Evolutionary conservation across 1,140 invertebrate species (phyloP).

Genomic region (Cepaea nemoralis): DNA sequence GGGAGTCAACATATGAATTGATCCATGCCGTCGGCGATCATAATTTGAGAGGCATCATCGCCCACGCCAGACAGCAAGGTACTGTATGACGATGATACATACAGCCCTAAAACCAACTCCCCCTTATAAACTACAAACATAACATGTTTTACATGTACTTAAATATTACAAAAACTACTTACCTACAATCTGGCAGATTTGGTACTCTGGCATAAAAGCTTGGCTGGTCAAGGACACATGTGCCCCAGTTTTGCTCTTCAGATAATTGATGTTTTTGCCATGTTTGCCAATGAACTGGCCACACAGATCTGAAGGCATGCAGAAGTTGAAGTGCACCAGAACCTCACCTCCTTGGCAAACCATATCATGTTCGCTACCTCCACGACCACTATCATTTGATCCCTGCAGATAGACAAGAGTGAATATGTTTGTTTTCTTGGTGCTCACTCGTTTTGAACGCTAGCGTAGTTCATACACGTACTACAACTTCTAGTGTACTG

Average conservation of each 20-base stretch:
- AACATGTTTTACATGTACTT: too few relatives aligned
- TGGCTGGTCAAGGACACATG: conserved; percentile 84
- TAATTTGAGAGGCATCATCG: too few relatives aligned
- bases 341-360: conserved; percentile 67
- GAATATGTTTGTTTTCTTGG: too few relatives aligned
- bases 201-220: conserved; percentile 79
- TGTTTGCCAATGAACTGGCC: conserved; percentile 89
- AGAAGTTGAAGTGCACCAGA: conserved; percentile 77
- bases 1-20: too few relatives aligned
- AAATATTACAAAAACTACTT: conserved; percentile 14
- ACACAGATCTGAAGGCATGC: conserved; percentile 82
- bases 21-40: too few relatives aligned
- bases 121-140: too few relatives aligned
- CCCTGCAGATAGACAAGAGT: conserved; percentile 72
- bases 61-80: too few relatives aligned
- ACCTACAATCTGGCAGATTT: conserved; percentile 88
- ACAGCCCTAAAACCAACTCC: too few relatives aligned
- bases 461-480: too few relatives aligned
- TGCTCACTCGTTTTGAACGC: too few relatives aligned
- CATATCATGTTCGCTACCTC: conserved; percentile 76
- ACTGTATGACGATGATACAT: too few relatives aligned
- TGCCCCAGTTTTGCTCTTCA: conserved; percentile 84
- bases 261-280: conserved; percentile 84
- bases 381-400: conserved; percentile 84
- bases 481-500: too few relatives aligned